Conservation (phyloP, 2,113 vertebrate species). For the Spheniscus mendiculus region DNA sequence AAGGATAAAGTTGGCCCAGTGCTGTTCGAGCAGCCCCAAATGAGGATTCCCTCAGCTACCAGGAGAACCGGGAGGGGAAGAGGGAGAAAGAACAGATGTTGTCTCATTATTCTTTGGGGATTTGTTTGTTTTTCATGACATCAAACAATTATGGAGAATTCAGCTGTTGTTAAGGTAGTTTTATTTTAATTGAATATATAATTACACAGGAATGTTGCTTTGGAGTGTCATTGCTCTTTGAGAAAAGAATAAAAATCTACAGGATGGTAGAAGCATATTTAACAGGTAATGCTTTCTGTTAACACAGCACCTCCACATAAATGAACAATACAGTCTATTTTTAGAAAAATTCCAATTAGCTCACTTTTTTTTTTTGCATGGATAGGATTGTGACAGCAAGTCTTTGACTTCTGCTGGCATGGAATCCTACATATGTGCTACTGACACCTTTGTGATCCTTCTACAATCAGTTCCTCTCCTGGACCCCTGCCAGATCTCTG, state of each 20-base stretch:
- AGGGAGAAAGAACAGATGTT: background rate
- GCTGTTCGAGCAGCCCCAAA: background rate
- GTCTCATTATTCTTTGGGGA: slow-evolving; percentile 11
- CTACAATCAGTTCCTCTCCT: background rate
- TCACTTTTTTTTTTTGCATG: background rate
- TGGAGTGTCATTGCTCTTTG: background rate
- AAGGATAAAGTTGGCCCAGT: background rate
- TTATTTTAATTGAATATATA: slow-evolving; percentile 44
- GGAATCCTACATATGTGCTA: background rate
- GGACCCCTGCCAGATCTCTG: background rate
- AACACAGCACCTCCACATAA: background rate
- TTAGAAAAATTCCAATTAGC: background rate
- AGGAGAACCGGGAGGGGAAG: background rate
- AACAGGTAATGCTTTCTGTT: background rate
- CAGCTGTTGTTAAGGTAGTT: background rate
- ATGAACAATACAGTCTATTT: background rate
- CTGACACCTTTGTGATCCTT: background rate
- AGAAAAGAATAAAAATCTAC: background rate
- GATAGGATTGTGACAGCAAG: background rate
- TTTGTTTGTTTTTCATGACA: background rate
- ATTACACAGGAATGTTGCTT: slow-evolving; percentile 3
- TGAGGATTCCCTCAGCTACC: background rate
- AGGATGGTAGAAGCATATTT: background rate
- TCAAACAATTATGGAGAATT: background rate
- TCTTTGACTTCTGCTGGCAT: background rate